Evolutionary conservation across 2,888 invertebrate genomes (phyloP).

Genomic region (Tachystola acroxantha): DNA sequence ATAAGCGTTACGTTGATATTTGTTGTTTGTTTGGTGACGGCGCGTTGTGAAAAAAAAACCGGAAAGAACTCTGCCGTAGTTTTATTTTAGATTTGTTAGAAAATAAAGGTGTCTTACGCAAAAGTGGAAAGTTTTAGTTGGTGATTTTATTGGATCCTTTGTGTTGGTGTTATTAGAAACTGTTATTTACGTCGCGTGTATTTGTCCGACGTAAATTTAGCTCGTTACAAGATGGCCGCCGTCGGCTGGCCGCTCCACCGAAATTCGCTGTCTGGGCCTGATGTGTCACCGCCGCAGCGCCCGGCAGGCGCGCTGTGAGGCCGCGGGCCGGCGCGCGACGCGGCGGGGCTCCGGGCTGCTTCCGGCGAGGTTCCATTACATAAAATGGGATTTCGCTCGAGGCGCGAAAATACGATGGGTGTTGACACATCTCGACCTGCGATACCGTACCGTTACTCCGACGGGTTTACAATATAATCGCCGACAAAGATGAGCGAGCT

Average conservation of each 20-base stretch:
- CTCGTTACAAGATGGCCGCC: constrained; percentile 78
- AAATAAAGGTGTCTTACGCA: constrained; percentile 26
- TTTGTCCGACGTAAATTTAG: constrained; percentile 73
- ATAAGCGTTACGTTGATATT: constrained; percentile 29
- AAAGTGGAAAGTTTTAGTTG: constrained; percentile 26
- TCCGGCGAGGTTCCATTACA: constrained; percentile 69
- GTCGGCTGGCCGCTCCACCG: constrained; percentile 72
- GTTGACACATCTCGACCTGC: constrained; percentile 66
- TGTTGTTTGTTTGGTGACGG: constrained; percentile 59
- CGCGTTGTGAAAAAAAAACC: constrained; percentile 64
- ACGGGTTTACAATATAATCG: constrained; percentile 69
- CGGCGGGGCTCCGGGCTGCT: constrained; percentile 58
- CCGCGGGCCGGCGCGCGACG: constrained; percentile 66
- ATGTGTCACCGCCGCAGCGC: constrained; percentile 64
- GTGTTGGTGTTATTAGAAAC: constrained; percentile 21
- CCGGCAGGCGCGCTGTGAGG: constrained; percentile 63
- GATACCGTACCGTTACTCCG: constrained; percentile 73
- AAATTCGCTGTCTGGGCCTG: constrained; percentile 66
- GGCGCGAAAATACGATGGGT: constrained; percentile 78
- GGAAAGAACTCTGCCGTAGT: constrained; percentile 60
- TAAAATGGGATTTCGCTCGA: constrained; percentile 76
- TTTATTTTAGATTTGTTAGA: constrained; percentile 35
- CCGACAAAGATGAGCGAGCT: constrained; percentile 71
- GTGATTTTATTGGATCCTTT: constrained; percentile 16
- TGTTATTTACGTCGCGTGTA: constrained; percentile 70